Percentiles rank a stretch among this genome's conserved stretches.
These are phyloP conservation scores for Ursus arctos DNA, from an alignment of 2,113 vertebrate genomes.

Conservation along the genomic window DNA sequence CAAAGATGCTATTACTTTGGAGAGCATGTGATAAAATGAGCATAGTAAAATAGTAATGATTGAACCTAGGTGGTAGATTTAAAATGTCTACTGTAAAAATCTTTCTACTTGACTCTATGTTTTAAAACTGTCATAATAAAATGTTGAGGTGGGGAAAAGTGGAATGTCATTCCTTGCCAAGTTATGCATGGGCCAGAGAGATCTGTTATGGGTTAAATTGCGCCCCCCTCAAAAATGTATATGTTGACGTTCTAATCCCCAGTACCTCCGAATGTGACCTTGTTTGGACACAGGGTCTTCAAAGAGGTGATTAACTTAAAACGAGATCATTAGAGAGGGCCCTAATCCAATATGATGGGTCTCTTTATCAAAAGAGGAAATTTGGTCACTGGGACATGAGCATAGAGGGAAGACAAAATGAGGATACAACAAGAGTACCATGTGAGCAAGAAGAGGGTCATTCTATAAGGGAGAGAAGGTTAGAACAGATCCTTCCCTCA, in stretches of 20 bases:
- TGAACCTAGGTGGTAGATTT: not conserved
- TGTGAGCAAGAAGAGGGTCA: not conserved
- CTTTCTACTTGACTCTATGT: not conserved
- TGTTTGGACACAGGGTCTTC: not conserved
- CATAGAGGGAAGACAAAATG: rapidly evolving
- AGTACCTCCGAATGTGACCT: not conserved
- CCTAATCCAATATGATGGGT: not conserved
- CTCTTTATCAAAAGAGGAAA: not conserved
- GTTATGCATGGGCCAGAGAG: not conserved
- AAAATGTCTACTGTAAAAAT: not conserved
- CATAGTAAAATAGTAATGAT: not conserved
- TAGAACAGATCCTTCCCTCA: not conserved
- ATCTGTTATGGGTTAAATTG: not conserved
- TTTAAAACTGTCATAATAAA: not conserved
- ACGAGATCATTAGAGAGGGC: not conserved
- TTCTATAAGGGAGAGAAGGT: not conserved
- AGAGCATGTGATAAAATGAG: not conserved
- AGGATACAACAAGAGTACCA: not conserved
- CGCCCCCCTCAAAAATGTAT: not conserved
- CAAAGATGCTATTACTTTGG: not conserved
- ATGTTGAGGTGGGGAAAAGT: rapidly evolving
- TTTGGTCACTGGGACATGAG: not conserved
- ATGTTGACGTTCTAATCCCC: not conserved
- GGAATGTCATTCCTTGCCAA: not conserved
- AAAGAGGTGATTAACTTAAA: not conserved